These are phyloP conservation scores for Spodoptera littoralis DNA, from an alignment of 2,888 invertebrate species.

Conservation along the genomic window DNA sequence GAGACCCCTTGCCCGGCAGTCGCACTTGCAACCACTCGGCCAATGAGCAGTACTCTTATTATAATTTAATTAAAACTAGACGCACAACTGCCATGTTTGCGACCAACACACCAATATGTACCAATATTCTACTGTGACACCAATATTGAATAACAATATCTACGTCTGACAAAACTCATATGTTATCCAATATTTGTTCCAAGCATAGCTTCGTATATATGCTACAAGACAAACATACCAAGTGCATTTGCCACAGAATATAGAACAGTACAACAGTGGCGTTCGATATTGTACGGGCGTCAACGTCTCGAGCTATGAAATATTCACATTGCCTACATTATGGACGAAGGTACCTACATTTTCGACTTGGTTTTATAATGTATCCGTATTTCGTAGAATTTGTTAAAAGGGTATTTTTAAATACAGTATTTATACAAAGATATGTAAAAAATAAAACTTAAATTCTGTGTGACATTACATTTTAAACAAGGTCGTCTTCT, in stretches of 20 bases:
- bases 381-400: constrained; percentile 4
- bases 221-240: constrained; percentile 34
- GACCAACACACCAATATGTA: background rate
- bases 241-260: constrained; percentile 42
- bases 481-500: too few relatives aligned
- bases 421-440: too few relatives aligned
- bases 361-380: constrained; percentile 17
- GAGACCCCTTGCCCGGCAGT: too few relatives aligned
- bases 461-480: too few relatives aligned
- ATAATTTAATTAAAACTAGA: too few relatives aligned
- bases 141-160: constrained; percentile 7
- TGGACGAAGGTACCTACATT: constrained; percentile 31
- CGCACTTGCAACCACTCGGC: too few relatives aligned
- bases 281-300: constrained; percentile 45
- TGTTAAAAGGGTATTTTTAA: background rate
- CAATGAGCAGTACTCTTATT: too few relatives aligned
- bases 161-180: constrained; percentile 4
- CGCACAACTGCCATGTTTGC: too few relatives aligned
- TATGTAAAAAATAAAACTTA: too few relatives aligned
- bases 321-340: constrained; percentile 47
- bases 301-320: constrained; percentile 47
- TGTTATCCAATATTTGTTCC: constrained; percentile 16
- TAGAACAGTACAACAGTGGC: constrained; percentile 34
- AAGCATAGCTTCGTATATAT: constrained; percentile 26
- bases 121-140: background rate